Base-by-base conservation (phyloP, 2,797 vertebrate genomes). In the Pseudochaenichthys georgianus region DNA sequence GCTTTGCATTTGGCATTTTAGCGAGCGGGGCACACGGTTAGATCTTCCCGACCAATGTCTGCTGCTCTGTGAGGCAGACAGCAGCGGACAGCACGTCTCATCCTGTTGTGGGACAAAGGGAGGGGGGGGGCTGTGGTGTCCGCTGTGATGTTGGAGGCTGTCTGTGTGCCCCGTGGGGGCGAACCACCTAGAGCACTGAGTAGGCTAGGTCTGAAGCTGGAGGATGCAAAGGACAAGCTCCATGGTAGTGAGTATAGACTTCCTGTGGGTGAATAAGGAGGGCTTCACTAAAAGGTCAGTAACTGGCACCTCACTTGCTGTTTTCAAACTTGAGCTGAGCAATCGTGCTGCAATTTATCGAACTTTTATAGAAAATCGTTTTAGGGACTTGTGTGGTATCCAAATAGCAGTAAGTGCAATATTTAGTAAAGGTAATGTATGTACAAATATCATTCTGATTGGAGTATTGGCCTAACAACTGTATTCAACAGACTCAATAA, bases 101-200 rank as follows among this genome's bases (percentile, higher is more conserved):
- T 83, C 82, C 81, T 73, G 81, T 88, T 83, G 64, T 17, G 52
- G 62, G 70, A 82, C 68, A 75, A 73, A 65, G 69, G 79, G 74
- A 77, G 69, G 73, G 74, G 72, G 28, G 28, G 23, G 77, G 66
- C 51, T 64, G 83, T 85, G 73, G 76, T 80, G 86, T 91, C 82
- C 52, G 85, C 82, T 89, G 87, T 71, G 63, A 73, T 73, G 77
- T 78, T 69, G 57, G 80, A 82, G 65, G 71, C 80, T 88, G 70
- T 70, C 68, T 70, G 75, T 84, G 83, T 84, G 88, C 84, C 90
- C 74, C 86, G 90, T 79, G 52, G 47, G 83, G 88, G 86, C 83
- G 52, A 88, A 90, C 90, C 89, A 88, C 84, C 78, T 82, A 88
- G 86, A 92, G 86, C 85, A 84, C 48, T 64, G 82, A 79, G 85